A percentile compares a stretch with the other conserved stretches of the same genome.
Conservation (phyloP, 2,797 vertebrate species). For the Lagocephalus sceleratus region DNA sequence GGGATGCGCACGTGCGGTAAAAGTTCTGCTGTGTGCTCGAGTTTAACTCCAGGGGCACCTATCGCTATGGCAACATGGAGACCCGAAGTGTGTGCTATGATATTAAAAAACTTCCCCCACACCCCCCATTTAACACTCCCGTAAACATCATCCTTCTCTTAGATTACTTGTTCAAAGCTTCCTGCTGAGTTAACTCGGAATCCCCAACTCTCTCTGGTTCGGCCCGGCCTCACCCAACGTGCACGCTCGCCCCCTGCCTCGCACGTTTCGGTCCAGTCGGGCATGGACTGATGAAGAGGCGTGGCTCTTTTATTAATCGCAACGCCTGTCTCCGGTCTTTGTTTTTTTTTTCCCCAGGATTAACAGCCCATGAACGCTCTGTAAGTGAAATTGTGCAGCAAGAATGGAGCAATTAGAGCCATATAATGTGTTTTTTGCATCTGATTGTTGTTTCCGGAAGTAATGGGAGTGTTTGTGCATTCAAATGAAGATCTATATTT, state of each 20-base stretch:
- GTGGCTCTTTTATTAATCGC: slow-evolving; percentile 52
- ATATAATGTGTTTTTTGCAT: slow-evolving; percentile 1
- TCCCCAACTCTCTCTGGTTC: slow-evolving; percentile 20
- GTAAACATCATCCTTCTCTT: too few species aligned
- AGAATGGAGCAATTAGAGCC: neutral
- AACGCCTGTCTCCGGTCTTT: slow-evolving; percentile 12
- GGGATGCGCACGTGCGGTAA: too few species aligned
- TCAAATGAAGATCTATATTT: neutral
- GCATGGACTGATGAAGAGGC: slow-evolving; percentile 49
- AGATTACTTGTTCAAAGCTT: neutral
- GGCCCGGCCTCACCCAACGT: slow-evolving; percentile 67
- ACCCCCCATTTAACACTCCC: too few species aligned
- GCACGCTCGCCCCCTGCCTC: slow-evolving; percentile 55
- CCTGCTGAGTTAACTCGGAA: slow-evolving; percentile 29
- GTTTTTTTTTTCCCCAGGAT: slow-evolving; percentile 23
- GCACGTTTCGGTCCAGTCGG: slow-evolving; percentile 42
- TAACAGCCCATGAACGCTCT: too few species aligned
- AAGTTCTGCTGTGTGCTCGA: too few species aligned
- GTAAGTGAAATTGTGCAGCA: slow-evolving; percentile 4
- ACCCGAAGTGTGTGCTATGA: too few species aligned
- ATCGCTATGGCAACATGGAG: too few species aligned
- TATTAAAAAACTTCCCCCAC: too few species aligned
- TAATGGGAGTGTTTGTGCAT: slow-evolving; percentile 17
- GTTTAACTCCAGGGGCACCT: too few species aligned
- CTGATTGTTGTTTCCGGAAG: slow-evolving; percentile 11